Evolutionary conservation across 1,140 invertebrate species (phyloP), one percentile per base, ranked within the genome.

Genomic region (Papilio glaucus): DNA sequence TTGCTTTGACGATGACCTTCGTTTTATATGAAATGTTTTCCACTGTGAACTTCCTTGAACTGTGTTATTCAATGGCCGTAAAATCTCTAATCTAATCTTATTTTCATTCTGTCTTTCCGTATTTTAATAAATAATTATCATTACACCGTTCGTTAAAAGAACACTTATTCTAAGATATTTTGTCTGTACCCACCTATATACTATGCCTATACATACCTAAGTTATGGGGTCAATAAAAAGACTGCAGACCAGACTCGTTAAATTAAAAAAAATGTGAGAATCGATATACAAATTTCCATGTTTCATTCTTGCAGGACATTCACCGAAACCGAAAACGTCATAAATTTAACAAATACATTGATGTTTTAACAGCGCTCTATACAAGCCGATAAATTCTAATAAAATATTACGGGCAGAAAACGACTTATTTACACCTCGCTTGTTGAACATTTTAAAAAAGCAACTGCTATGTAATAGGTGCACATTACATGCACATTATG

Each of bases 291-390:
- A 63, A 63, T 63, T 49, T 18, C 8, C 6, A 49, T 21, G 2
- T 24, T 49, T 18, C 18, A 49, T 49, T 49, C 45, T 24, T 49
- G 45, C 41, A 69, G 65, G 65, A 69, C 65, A 33, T 69, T 69
- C 41, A 37, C 42, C 65, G 21, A 15, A 7, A 26, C 29, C 65
- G 21, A 69, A 69, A 69, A 69, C 26, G 29, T 69, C 65, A 33
- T 69, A 69, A 68, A 69, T 69, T 69, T 26, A 45, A 49, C 15
- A 24, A 69, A 69, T 69, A 69, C 65, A 69, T 69, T 69, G 65
- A 45, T 42, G 26, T 69, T 69, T 69, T 69, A 69, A 42, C 26
- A 69, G 39, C 65, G 24, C 24, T 69, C 65, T 33, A 24, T 42
- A 69, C 39, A 41, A 69, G 65, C 26, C 42, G 65, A 49, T 69